Conservation (phyloP, 2,797 vertebrate species). For the Champsocephalus esox region DNA sequence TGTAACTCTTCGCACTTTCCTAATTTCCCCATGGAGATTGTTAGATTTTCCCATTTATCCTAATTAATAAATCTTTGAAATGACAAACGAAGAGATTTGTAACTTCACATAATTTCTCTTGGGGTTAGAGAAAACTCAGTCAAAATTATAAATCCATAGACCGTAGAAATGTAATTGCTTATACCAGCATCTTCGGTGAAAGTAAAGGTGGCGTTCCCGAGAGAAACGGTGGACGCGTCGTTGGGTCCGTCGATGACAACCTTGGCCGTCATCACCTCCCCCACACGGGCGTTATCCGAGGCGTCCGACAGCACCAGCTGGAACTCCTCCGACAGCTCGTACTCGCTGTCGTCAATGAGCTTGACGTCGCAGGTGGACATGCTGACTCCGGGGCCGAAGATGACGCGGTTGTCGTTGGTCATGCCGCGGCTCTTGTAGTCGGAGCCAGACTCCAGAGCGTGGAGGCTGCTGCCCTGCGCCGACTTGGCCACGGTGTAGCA, state of each 20-base stretch:
- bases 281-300: constrained; percentile 90
- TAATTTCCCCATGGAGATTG: constrained; percentile 20
- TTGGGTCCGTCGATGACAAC: constrained; percentile 94
- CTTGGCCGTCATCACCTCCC: constrained; percentile 83
- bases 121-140: background rate
- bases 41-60: constrained; percentile 4
- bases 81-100: background rate
- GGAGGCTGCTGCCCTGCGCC: constrained; percentile 92
- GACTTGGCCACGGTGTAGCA: constrained; percentile 92
- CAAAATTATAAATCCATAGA: background rate
- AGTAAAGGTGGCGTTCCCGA: constrained; percentile 91
- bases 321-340: constrained; percentile 97
- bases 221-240: constrained; percentile 91
- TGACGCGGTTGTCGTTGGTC: constrained; percentile 86
- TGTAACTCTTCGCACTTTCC: background rate
- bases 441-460: constrained; percentile 91
- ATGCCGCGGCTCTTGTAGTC: constrained; percentile 94
- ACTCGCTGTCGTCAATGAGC: constrained; percentile 96
- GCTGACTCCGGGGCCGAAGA: constrained; percentile 90
- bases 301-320: constrained; percentile 89
- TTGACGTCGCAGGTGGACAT: constrained; percentile 90
- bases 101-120: background rate
- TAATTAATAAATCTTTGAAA: background rate
- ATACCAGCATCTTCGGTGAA: constrained; percentile 95
- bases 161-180: background rate